These are phyloP conservation scores for Octodon degus DNA, from an alignment of 2,113 vertebrate genomes.

Conservation along the genomic window DNA sequence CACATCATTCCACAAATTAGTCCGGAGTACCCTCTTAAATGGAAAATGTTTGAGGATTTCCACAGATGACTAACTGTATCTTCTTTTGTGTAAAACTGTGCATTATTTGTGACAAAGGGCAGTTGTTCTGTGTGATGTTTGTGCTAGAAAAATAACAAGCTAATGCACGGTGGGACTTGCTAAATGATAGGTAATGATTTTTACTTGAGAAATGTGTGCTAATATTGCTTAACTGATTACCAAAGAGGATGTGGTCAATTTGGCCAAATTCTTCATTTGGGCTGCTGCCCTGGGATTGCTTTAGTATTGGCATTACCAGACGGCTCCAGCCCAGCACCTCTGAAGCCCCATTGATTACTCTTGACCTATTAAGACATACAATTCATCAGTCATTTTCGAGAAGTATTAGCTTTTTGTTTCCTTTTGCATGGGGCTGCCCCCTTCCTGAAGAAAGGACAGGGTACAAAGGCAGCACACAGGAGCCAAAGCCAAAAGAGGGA, in stretches of 20 bases:
- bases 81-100: conserved; percentile 45
- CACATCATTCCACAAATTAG: conserved; percentile 73
- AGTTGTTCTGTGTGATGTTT: conserved; percentile 44
- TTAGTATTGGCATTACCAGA: not conserved
- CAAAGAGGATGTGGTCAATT: not conserved
- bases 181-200: conserved; percentile 74
- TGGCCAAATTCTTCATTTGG: not conserved
- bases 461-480: fast-evolving
- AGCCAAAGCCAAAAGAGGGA: not conserved
- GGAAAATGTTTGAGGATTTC: conserved; percentile 57
- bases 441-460: conserved; percentile 40
- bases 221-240: conserved; percentile 66
- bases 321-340: not conserved
- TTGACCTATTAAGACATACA: not conserved
- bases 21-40: conserved; percentile 52
- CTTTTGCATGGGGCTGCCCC: not conserved
- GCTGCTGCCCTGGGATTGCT: not conserved
- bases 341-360: conserved; percentile 45
- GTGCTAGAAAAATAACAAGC: conserved; percentile 30
- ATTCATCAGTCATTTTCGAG: conserved; percentile 54
- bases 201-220: conserved; percentile 73
- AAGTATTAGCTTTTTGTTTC: conserved; percentile 64
- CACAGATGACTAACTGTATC: conserved; percentile 14
- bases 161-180: conserved; percentile 41
- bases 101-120: conserved; percentile 1